These are phyloP conservation scores for Pandion haliaetus DNA, from an alignment of 2,113 vertebrate genomes.

Conservation along the genomic window DNA sequence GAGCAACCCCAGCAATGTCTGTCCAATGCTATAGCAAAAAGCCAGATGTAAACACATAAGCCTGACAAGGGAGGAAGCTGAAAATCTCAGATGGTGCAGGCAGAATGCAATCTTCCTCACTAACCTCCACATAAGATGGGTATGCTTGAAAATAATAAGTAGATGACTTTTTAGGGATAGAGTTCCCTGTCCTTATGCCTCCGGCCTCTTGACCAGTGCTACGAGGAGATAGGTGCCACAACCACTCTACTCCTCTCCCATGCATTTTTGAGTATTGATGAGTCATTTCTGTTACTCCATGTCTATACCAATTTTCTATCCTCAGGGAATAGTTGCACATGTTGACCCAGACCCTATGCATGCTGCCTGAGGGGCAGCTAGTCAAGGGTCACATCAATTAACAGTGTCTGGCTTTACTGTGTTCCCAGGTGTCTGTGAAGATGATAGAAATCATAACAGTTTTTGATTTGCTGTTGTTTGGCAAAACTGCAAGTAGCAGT, in stretches of 20 bases:
- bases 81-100: not conserved
- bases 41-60: not conserved
- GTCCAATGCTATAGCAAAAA: not conserved
- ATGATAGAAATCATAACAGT: accelerated
- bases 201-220: not conserved
- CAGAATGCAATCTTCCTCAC: not conserved
- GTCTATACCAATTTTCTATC: not conserved
- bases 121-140: not conserved
- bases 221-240: not conserved
- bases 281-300: not conserved
- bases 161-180: not conserved
- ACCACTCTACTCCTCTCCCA: not conserved
- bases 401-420: not conserved
- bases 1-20: not conserved
- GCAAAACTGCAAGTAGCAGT: not conserved
- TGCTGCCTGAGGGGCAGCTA: not conserved
- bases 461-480: not conserved
- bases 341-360: not conserved
- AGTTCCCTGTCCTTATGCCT: not conserved
- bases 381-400: not conserved
- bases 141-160: not conserved
- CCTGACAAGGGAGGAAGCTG: not conserved
- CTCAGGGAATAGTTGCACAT: not conserved
- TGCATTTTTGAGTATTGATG: not conserved
- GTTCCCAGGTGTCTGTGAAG: not conserved